phyloP scores from a whole-genome alignment of 2,113 vertebrate genomes.

The Lampris megalopsis region DNA sequence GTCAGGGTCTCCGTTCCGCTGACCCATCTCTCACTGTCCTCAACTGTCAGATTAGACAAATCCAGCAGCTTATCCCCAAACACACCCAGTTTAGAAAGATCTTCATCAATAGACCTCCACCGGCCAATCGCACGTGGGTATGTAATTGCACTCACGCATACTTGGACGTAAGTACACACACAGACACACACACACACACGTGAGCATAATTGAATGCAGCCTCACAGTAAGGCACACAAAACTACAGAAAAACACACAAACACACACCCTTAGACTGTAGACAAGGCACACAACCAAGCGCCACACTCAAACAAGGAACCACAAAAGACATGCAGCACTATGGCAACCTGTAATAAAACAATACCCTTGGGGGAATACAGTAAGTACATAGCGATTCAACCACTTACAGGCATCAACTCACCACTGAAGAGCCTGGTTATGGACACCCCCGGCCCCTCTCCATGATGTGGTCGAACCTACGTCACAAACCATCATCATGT shows the following conservation, averaged over 20 bases:
- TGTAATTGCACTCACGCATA: neutral
- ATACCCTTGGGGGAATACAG: conserved; percentile 6
- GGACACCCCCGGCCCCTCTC: neutral
- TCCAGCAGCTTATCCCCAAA: conserved; percentile 63
- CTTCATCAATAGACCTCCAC: conserved; percentile 31
- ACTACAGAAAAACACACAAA: neutral
- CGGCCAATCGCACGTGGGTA: neutral
- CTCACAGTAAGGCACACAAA: neutral
- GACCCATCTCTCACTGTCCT: conserved; percentile 39
- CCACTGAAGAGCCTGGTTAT: conserved; percentile 10
- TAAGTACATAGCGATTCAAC: conserved; percentile 14
- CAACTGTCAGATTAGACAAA: conserved; percentile 70
- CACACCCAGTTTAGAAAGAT: conserved; percentile 42
- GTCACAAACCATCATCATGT: too few relatives aligned
- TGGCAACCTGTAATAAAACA: conserved; percentile 34
- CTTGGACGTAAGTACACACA: neutral
- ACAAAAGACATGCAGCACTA: conserved; percentile 4
- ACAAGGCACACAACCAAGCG: conserved; percentile 10
- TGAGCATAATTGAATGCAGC: neutral
- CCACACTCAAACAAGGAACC: conserved; percentile 5
- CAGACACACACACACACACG: neutral
- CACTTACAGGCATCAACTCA: conserved; percentile 7
- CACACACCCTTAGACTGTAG: conserved; percentile 6
- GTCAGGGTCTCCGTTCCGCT: conserved; percentile 36
- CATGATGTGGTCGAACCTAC: neutral